Conservation (phyloP, 1,140 invertebrate genomes). For the Acromyrmex heyeri region DNA sequence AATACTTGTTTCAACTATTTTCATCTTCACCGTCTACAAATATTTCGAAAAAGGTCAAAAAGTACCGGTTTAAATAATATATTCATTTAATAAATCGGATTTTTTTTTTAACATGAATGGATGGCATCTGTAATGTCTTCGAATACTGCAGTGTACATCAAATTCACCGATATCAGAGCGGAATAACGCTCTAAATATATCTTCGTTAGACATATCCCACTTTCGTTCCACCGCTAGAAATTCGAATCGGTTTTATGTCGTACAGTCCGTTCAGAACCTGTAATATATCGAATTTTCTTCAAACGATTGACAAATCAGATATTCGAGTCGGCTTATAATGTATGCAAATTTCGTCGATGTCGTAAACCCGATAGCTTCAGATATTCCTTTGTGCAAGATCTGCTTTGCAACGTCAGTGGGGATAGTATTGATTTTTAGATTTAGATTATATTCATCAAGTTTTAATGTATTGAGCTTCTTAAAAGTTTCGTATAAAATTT, state of each 20-base stretch:
- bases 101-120: not conserved
- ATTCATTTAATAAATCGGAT: not conserved
- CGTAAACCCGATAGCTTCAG: not conserved
- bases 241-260: conserved; percentile 24
- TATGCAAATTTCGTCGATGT: conserved; percentile 16
- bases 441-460: not conserved
- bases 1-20: not conserved
- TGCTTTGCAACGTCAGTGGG: not conserved
- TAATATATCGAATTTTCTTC: conserved; percentile 44
- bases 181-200: conserved; percentile 40
- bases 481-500: not conserved
- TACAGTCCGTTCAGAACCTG: conserved; percentile 2
- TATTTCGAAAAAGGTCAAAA: not conserved
- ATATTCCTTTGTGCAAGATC: conserved; percentile 30
- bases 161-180: not conserved
- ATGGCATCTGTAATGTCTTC: not conserved
- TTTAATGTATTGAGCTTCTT: not conserved
- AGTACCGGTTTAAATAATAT: conserved; percentile 20
- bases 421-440: conserved; percentile 8
- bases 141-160: not conserved
- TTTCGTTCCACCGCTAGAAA: conserved; percentile 19
- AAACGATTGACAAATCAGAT: conserved; percentile 45
- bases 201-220: conserved; percentile 39
- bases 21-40: not conserved
- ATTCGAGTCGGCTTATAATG: not conserved